These are phyloP conservation scores for Tenthredo mesomela DNA, from an alignment of 2,888 invertebrate genomes.

Conservation along the genomic window DNA sequence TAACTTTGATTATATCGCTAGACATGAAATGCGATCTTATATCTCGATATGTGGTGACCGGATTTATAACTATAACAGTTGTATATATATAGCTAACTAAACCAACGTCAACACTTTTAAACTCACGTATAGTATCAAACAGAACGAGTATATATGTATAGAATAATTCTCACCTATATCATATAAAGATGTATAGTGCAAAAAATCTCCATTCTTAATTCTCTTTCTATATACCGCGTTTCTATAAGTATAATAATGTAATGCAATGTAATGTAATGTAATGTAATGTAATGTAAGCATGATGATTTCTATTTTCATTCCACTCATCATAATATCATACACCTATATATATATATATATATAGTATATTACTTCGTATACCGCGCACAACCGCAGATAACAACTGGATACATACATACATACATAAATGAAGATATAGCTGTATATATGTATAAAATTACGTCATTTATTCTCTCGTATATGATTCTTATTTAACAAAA, in stretches of 20 bases:
- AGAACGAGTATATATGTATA: neutral
- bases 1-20: neutral
- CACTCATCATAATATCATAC: neutral
- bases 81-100: neutral
- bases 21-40: neutral
- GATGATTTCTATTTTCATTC: neutral
- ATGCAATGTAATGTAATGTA: neutral
- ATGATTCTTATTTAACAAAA: neutral
- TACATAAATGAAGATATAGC: neutral
- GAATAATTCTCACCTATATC: neutral
- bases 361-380: neutral
- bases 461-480: neutral
- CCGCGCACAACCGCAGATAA: neutral
- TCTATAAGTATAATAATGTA: neutral
- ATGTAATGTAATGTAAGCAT: neutral
- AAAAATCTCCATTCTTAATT: neutral
- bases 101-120: neutral
- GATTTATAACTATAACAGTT: neutral
- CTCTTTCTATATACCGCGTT: neutral
- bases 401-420: neutral
- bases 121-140: neutral
- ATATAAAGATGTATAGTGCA: neutral
- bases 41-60: neutral
- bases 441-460: neutral
- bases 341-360: too few relatives aligned